phyloP scores from a whole-genome alignment of 2,797 vertebrate species.

The Brachyalestes nurse region DNA sequence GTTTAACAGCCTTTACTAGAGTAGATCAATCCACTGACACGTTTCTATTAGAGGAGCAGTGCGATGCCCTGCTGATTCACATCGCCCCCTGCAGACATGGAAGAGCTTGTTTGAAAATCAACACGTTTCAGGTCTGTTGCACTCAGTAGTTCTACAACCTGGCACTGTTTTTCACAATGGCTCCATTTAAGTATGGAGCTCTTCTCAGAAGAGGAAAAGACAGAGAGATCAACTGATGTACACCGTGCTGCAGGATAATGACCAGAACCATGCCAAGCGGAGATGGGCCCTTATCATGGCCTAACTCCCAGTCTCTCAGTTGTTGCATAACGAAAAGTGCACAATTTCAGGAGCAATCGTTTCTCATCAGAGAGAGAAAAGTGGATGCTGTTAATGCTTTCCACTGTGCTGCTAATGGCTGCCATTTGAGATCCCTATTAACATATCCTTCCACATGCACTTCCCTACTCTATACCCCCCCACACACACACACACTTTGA shows the following conservation, averaged over 20 bases:
- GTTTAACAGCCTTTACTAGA: constrained; percentile 17
- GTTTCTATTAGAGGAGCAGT: constrained; percentile 12
- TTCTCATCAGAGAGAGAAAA: constrained; percentile 38
- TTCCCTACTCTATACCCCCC: neutral
- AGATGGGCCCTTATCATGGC: constrained; percentile 39
- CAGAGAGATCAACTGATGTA: constrained; percentile 24
- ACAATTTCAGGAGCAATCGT: constrained; percentile 42
- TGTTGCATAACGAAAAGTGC: constrained; percentile 25
- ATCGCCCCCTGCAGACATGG: constrained; percentile 39
- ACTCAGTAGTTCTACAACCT: neutral
- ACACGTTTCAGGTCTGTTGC: neutral
- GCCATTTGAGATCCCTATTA: constrained; percentile 53
- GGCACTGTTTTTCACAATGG: constrained; percentile 6
- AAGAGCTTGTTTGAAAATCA: constrained; percentile 19
- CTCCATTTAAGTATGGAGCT: constrained; percentile 21
- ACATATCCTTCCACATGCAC: constrained; percentile 30
- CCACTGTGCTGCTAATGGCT: constrained; percentile 44
- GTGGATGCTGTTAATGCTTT: constrained; percentile 40
- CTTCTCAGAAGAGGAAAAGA: constrained; percentile 6
- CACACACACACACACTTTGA: neutral
- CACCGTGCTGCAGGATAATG: constrained; percentile 35
- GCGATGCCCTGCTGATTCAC: constrained; percentile 8
- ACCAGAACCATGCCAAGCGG: constrained; percentile 43
- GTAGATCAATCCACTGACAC: constrained; percentile 17
- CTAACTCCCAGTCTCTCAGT: constrained; percentile 33